Evolutionary conservation across 2,797 vertebrate species (phyloP), one percentile per base, ranked within the genome.

Genomic region (Brotula barbata): DNA sequence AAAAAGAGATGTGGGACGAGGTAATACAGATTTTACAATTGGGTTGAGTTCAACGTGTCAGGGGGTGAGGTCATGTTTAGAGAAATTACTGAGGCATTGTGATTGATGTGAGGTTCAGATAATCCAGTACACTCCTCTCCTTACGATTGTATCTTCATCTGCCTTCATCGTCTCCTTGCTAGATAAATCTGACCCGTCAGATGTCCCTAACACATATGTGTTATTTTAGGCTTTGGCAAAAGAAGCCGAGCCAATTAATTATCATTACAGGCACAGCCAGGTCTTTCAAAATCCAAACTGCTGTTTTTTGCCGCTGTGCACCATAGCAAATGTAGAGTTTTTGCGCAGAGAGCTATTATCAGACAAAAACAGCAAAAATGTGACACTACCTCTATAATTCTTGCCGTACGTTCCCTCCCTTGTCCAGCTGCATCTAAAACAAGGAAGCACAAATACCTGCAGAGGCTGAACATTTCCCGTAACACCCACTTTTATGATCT

Each of bases 81-180:
- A 64, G 19, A 61, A 52, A 58, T 42, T 25, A 65, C 12, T 44
- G 58, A 40, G 49, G 20, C 8, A 6, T 45, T 40, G 54, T 55
- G 68, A 75, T 53, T 75, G 72, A 78, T 77, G 11, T 39, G 59
- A 66, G 49, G 54, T 47, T 58, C 50, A 56, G 39, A 57, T 78
- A 16, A 54, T 12, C 6, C 7, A 36, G n/a, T 42, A 40, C 44
- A 44, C 37, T 52, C 13, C 39, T 57, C 14, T 15, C 31, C 68
- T 43, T 36, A 56, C n/a, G 59, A 68, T 65, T 47, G 28, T 52
- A 59, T 72, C 42, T 54, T 36, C 49, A 58, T 73, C 56, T 47
- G 52, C 48, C 39, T 49, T 40, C 44, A 33, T 43, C 20, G 22
- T 64, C 39, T 59, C 40, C 21, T 20, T 66, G 55, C 19, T n/a